Conservation (phyloP, 2,113 vertebrate genomes). For the Calyptomena viridis region DNA sequence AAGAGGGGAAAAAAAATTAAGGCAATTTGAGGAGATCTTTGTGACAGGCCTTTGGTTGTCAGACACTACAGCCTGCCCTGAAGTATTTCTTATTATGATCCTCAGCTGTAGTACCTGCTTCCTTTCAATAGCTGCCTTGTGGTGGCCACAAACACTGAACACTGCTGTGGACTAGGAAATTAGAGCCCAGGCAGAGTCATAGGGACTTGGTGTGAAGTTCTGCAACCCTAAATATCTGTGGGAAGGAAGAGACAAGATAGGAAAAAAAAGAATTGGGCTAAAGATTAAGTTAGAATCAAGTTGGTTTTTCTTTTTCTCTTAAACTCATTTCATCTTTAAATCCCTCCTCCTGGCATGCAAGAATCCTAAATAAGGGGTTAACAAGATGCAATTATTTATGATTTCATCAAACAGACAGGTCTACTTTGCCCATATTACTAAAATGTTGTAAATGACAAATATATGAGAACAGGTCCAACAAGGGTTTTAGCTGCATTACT, state of each 20-base stretch:
- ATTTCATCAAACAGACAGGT: neutral
- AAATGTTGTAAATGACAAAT: neutral
- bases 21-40: neutral
- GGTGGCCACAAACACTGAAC: constrained; percentile 67
- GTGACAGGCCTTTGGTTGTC: neutral
- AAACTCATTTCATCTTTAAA: constrained; percentile 13
- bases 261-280: constrained; percentile 61
- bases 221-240: constrained; percentile 69
- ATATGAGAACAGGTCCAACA: neutral
- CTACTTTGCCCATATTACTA: neutral
- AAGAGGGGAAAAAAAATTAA: neutral
- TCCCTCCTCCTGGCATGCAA: constrained; percentile 49
- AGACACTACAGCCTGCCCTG: constrained; percentile 61
- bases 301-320: neutral
- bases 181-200: constrained; percentile 64
- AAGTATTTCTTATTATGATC: constrained; percentile 33
- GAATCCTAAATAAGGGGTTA: constrained; percentile 21
- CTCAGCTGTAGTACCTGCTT: constrained; percentile 68
- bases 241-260: constrained; percentile 68
- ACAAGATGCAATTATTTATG: neutral
- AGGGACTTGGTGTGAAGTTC: constrained; percentile 66
- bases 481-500: neutral
- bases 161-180: constrained; percentile 66
- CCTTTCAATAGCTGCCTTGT: constrained; percentile 67
- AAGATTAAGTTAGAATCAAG: constrained; percentile 50